These are phyloP conservation scores for Phaenicophaeus curvirostris DNA, from an alignment of 2,797 vertebrate species.

Conservation along the genomic window DNA sequence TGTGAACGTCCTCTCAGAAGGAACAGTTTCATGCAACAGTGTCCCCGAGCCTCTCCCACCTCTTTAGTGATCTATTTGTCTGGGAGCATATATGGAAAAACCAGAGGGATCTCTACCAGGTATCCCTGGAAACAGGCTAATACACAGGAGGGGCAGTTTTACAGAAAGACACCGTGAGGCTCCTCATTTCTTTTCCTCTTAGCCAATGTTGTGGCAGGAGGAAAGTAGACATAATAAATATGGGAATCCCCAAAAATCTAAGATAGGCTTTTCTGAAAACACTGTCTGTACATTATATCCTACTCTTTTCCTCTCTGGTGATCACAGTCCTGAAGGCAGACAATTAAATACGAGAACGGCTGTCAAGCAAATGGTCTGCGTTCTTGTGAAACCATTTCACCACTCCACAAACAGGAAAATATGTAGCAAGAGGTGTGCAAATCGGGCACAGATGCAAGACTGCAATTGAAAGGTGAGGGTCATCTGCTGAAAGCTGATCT, in stretches of 20 bases:
- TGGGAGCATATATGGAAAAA: background rate
- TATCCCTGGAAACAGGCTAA: background rate
- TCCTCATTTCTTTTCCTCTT: background rate
- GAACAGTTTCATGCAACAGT: background rate
- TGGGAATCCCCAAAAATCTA: background rate
- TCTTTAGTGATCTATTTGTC: fast-evolving
- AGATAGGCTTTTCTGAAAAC: background rate
- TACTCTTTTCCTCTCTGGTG: background rate
- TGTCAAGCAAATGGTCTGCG: background rate
- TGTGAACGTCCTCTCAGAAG: background rate
- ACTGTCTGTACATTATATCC: background rate
- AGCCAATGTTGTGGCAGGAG: background rate
- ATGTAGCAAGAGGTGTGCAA: conserved; percentile 69
- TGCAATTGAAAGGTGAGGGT: background rate
- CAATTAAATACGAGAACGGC: conserved; percentile 28
- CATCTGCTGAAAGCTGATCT: conserved; percentile 12
- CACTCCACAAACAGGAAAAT: conserved; percentile 65
- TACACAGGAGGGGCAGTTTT: background rate
- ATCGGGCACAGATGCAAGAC: background rate
- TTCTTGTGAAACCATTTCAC: conserved; percentile 73
- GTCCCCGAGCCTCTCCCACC: background rate
- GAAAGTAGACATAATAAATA: background rate
- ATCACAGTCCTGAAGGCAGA: conserved; percentile 27
- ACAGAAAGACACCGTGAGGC: background rate
- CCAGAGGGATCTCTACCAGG: background rate